These are phyloP conservation scores for Erythrocercus mccallii DNA, from an alignment of 2,113 vertebrate species.

Conservation along the genomic window DNA sequence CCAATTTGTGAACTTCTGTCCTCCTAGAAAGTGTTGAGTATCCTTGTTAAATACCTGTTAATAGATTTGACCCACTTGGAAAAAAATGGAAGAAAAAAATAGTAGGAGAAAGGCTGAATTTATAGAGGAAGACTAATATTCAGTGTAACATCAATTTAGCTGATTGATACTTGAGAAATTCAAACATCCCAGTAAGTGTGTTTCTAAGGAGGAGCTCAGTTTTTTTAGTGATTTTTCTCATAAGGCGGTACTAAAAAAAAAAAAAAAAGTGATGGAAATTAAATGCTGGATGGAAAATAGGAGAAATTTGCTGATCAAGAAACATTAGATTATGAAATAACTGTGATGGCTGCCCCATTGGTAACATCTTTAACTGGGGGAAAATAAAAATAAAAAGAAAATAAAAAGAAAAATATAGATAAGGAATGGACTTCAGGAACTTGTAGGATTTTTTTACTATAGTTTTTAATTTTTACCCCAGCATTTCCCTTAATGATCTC, in stretches of 20 bases:
- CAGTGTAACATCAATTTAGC: not conserved
- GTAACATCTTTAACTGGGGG: fast-evolving
- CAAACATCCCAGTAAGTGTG: not conserved
- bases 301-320: not conserved
- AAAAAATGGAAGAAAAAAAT: not conserved
- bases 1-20: not conserved
- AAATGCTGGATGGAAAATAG: not conserved
- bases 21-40: not conserved
- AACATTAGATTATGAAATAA: not conserved
- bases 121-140: not conserved
- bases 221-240: not conserved
- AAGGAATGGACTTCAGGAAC: not conserved
- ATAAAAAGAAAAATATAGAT: not conserved
- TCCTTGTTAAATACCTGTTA: not conserved
- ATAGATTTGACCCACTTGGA: not conserved
- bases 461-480: fast-evolving
- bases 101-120: not conserved
- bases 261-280: not conserved
- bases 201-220: not conserved
- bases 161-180: not conserved
- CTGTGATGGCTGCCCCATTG: not conserved
- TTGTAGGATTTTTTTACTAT: not conserved
- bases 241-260: not conserved
- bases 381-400: fast-evolving
- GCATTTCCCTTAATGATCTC: not conserved